Conservation (phyloP, 1,140 invertebrate species). For the Platyscapa corneri region DNA sequence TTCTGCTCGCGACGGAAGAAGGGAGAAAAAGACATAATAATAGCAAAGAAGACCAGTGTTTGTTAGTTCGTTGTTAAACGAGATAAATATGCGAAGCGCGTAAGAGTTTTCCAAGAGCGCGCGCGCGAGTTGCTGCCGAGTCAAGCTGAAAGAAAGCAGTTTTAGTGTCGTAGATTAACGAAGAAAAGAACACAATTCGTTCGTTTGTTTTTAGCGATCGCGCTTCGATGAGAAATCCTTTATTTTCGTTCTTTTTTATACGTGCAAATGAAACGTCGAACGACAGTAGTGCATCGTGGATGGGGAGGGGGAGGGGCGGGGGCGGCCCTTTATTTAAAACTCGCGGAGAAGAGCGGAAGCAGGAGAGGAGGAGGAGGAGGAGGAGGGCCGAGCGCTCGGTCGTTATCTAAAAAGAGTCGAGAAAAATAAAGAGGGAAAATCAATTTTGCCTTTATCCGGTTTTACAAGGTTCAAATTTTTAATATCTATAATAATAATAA, state of each 20-base stretch:
- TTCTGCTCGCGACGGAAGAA: constrained; percentile 21
- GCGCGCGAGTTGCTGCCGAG: not conserved
- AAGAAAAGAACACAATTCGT: constrained; percentile 15
- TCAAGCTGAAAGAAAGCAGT: constrained; percentile 18
- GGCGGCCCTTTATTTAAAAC: too few relatives aligned
- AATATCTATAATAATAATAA: too few relatives aligned
- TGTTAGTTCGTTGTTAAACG: constrained; percentile 35
- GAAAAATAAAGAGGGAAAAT: not conserved
- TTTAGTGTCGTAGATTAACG: constrained; percentile 46
- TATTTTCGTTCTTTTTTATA: constrained; percentile 34
- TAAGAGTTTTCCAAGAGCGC: not conserved
- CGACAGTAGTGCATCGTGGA: too few relatives aligned
- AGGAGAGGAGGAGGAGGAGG: too few relatives aligned
- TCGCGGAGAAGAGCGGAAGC: too few relatives aligned
- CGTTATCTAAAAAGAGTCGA: too few relatives aligned
- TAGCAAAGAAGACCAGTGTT: constrained; percentile 49
- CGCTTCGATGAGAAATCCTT: constrained; percentile 29
- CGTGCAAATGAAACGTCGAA: too few relatives aligned
- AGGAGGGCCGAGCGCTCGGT: too few relatives aligned
- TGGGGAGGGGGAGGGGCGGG: too few relatives aligned
- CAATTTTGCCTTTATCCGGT: constrained; percentile 40
- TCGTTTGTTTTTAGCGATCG: constrained; percentile 28
- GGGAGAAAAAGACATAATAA: constrained; percentile 24
- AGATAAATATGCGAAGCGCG: not conserved
- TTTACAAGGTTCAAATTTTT: constrained; percentile 47